phyloP scores from a whole-genome alignment of 2,113 vertebrate species.

The Tetrao urogallus region DNA sequence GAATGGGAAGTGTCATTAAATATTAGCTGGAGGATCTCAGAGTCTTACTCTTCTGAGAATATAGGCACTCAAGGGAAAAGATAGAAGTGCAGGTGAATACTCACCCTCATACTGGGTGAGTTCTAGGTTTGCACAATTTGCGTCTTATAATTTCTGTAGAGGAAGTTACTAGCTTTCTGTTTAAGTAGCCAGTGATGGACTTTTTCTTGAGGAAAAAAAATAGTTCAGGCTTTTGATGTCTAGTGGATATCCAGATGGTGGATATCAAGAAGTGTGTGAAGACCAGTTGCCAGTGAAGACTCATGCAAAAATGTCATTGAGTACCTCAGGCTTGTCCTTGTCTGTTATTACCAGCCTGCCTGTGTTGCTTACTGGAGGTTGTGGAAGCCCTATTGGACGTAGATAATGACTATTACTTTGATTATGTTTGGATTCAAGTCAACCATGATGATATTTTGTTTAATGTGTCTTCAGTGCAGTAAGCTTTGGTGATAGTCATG shows the following conservation, averaged over 20 bases:
- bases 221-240: neutral
- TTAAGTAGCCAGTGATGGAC: neutral
- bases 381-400: no score
- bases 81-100: neutral
- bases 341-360: no score
- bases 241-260: neutral
- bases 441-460: neutral
- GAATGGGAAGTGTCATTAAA: fast-evolving
- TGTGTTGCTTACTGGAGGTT: no score
- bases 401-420: neutral
- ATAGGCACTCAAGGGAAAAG: neutral
- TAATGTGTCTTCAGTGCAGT: neutral
- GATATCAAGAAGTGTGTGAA: no score
- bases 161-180: neutral
- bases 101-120: no score
- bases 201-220: neutral
- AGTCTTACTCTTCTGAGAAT: neutral
- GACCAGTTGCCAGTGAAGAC: no score
- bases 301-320: no score
- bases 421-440: neutral
- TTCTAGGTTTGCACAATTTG: neutral
- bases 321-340: no score
- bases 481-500: neutral
- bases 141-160: neutral
- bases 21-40: neutral